Base-by-base conservation (phyloP, 2,113 vertebrate species). In the Sphyrna mokarran region DNA sequence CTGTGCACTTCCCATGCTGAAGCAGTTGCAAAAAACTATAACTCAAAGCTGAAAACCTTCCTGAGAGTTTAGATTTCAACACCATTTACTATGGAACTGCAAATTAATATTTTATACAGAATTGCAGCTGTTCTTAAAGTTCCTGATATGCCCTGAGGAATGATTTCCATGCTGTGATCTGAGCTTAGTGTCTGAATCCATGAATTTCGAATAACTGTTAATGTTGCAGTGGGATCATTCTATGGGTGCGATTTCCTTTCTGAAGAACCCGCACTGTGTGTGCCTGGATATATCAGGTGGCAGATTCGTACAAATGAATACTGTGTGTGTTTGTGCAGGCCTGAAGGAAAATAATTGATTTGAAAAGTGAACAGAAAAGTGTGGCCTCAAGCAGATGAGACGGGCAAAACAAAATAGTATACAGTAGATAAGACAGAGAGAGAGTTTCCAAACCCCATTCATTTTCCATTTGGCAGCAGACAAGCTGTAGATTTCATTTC, bases 81-180 rank as follows among this genome's bases (percentile, higher is more conserved):
- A 91, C n/a, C 14, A 80, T 80, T 80, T 80, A 91, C 29, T 63
- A 33, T 63, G n/a, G 54, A 63, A 6, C 14, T 33, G 89, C 13
- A 91, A 91, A 61, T 91, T 63, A 91, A 63, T 91, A 63, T 91
- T 91, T 91, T 63, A 13, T 63, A 63, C 58, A 63, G 89, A 91
- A n/a, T n/a, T 91, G 89, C 89, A 91, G 58, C 58, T 91, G 87
- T 14, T 63, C 54, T 91, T 33, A 63, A 91, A 91, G 89, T 63
- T 58, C 89, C 58, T 63, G 89, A 63, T 63, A 29, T 63, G 58
- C 29, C 1, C 1, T 14, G 48, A 89, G 86, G 58, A n/a, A 23
- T 18, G 58, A 29, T 91, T 13, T 40, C 58, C 1, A 33, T 91
- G 26, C 87, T 18, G 29, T 91, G 89, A 91, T 91, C 58, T 63